Base-by-base conservation (phyloP, 1,140 invertebrate genomes). In the Helicorthomorpha holstii region DNA sequence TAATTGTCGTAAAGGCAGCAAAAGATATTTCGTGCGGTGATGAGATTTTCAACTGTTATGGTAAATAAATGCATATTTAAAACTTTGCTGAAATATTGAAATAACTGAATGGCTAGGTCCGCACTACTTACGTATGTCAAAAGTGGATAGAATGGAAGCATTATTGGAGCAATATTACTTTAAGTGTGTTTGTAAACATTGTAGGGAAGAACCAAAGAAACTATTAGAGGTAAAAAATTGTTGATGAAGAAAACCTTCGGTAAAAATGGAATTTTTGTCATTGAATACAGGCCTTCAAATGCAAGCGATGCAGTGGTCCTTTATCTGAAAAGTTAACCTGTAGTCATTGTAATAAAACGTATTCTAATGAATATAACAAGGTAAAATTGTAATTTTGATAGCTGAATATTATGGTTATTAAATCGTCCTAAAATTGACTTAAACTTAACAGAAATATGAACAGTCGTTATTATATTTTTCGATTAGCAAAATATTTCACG, bases 1-100 rank as follows among this genome's bases (percentile, higher is more conserved):
- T 55, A 7, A 60, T 81, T 1, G 68, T 81, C 45, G 73, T 81
- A 1, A 72, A 72, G 63, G 71, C 75, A 4, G 65, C 69, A 1
- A 68, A 64, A 53, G 64, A 74, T 57, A 72, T 84, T 48, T 52
- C 61, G 14, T 51, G 57, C 21, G 75, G 74, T 24, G 66, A 67
- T 45, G 78, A 86, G 67, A 69, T 86, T 55, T 73, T 72, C 42
- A 84, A 85, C 65, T 85, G 82, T 63, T 88, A 88, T 68, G 83
- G 63, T 65, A 58, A 57, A 49, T 4, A 21, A 1, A 34, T 47
- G 46, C 26, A 27, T 56, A 57, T 53, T 45, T 12, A 19, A 19
- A 41, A 41, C 38, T 52, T 42, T 7, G 22, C 22, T 26, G 51
- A 49, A 26, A 27, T 24, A 46, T 50, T 27, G 16, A 48, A 42